phyloP scores from a whole-genome alignment of 1,140 invertebrate species.

The Elymnias hypermnestra region DNA sequence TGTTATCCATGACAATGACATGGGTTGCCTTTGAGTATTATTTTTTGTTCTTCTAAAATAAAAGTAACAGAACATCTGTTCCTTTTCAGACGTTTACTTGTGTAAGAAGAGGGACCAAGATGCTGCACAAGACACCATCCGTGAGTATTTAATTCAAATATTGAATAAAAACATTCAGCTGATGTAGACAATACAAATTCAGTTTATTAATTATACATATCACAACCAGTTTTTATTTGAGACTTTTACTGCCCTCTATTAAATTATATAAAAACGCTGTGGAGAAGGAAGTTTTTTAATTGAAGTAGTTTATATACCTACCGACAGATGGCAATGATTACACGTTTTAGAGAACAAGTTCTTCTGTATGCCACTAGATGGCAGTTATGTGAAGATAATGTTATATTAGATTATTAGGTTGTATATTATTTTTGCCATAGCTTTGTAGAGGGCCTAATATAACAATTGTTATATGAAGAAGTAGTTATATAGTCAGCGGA shows the following conservation, averaged over 20 bases:
- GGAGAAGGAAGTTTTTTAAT: too few species aligned
- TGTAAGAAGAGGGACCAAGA: constrained; percentile 31
- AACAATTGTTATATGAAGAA: background rate
- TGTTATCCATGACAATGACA: constrained; percentile 29
- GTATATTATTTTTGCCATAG: background rate
- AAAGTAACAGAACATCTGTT: constrained; percentile 22
- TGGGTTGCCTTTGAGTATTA: constrained; percentile 21
- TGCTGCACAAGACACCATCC: constrained; percentile 47
- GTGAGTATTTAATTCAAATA: too few species aligned
- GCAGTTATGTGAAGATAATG: constrained; percentile 11
- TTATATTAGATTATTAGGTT: background rate
- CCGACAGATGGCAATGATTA: constrained; percentile 18
- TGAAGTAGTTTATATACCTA: constrained; percentile 4
- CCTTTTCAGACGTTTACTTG: constrained; percentile 59
- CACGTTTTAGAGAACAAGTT: background rate
- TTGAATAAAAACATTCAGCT: too few species aligned
- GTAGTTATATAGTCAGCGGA: background rate
- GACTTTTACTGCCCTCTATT: constrained; percentile 38
- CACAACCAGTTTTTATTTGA: constrained; percentile 26
- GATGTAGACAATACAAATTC: too few species aligned
- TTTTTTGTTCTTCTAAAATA: constrained; percentile 21
- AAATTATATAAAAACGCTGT: too few species aligned
- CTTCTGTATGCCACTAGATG: constrained; percentile 1
- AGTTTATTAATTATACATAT: too few species aligned
- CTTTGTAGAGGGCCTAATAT: constrained; percentile 13